A percentile compares a stretch with the other conserved stretches of the same genome.
These are phyloP conservation scores for Ambastaia sidthimunki DNA, from an alignment of 2,797 vertebrate genomes.

Conservation along the genomic window DNA sequence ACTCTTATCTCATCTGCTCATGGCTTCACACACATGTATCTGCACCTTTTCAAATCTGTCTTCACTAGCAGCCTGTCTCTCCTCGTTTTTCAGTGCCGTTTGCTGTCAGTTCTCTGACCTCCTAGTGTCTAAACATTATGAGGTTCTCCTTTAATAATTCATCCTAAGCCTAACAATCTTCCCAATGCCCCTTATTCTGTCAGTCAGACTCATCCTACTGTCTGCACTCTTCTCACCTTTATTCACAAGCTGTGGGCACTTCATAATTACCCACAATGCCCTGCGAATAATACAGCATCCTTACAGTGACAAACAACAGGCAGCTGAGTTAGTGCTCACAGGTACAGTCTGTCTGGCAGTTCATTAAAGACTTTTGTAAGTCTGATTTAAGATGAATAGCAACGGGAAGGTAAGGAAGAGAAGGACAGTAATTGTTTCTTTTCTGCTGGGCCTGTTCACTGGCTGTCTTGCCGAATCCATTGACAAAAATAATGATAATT, in stretches of 20 bases:
- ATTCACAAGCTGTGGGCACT: conserved; percentile 17
- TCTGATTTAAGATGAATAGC: conserved; percentile 2
- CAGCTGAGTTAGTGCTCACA: conserved; percentile 3
- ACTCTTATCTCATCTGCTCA: conserved; percentile 12
- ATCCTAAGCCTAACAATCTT: conserved; percentile 32
- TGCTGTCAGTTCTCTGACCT: conserved; percentile 10
- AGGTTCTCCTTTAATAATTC: conserved; percentile 46
- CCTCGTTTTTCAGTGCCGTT: conserved; percentile 11
- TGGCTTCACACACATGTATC: neutral
- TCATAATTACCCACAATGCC: conserved; percentile 26
- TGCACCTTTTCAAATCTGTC: conserved; percentile 15
- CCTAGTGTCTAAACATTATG: conserved; percentile 40
- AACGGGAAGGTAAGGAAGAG: conserved; percentile 21
- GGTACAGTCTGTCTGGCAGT: conserved; percentile 11
- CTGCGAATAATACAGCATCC: conserved; percentile 1
- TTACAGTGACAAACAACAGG: neutral
- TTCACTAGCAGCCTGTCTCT: neutral
- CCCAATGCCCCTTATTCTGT: conserved; percentile 20
- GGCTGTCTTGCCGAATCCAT: conserved; percentile 19
- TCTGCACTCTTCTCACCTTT: conserved; percentile 27
- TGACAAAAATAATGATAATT: conserved; percentile 20
- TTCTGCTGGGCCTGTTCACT: conserved; percentile 15
- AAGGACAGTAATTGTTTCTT: conserved; percentile 36
- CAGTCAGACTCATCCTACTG: conserved; percentile 37
- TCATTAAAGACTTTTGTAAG: neutral